Base-by-base conservation (phyloP, 2,888 invertebrate genomes). In the Cephus nigrinus region DNA sequence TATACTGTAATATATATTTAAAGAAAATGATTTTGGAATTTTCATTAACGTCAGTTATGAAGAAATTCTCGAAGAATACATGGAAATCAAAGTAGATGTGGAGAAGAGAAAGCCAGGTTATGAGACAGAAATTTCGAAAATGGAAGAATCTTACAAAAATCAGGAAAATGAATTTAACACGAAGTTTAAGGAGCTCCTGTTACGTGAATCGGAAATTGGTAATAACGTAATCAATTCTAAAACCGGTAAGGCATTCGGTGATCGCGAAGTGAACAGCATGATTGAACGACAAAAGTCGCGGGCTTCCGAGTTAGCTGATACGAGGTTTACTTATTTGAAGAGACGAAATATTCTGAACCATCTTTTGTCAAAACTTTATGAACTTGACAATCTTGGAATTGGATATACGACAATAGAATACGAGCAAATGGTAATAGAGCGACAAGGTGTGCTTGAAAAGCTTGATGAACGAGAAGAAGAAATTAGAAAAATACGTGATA, bases 321-420 rank as follows among this genome's bases (percentile, higher is more conserved):
- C 82, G 15, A 78, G 86, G 30, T 69, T 85, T 0, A 11, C 23
- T 5, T 82, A 82, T 74, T 69, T 86, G 11, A 79, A 80, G 34
- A 75, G 84, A 11, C 68, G 79, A 0, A 74, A 81, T 74, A 34
- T 23, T 12, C 74, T 84, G 68, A 75, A 75, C 11, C 72, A 72
- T 9, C 12, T 82, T 12, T 76, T 77, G n/a, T 32, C 4, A 1
- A 79, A 75, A 40, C 40, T 83, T 40, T 72, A 68, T 4, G 23
- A 73, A 12, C 34, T 79, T 11, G 82, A 86, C 75, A 55, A 76
- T 32, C 73, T 85, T n/a, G 84, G 83, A 0, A 80, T 81, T 3
- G 82, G 82, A 12, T 81, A 75, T 55, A 83, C 84, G 3, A 78
- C 84, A 30, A 78, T 82, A 69, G 82, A 84, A 69, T 86, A 86